Conservation (phyloP, 2,888 invertebrate species). For the Melangyna quadrimaculata region DNA sequence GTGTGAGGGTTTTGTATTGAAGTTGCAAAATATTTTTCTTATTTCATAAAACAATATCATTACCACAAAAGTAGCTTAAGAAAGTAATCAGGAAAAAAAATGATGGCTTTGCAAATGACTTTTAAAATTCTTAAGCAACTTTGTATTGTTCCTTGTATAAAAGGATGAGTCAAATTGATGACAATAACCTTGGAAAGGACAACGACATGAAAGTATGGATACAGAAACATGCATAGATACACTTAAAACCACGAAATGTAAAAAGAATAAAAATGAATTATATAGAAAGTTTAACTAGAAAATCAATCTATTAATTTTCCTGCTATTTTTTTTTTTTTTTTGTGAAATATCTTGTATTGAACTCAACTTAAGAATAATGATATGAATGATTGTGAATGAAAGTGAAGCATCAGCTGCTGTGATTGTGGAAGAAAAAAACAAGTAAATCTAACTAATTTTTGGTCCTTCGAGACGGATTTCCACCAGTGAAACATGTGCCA, state of each 20-base stretch:
- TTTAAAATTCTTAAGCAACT: slow-evolving; percentile 3
- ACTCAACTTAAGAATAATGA: too few species aligned
- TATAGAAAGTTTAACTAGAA: background rate
- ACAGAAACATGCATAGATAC: background rate
- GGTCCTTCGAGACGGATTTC: too few species aligned
- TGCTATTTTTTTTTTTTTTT: background rate
- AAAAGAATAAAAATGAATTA: background rate
- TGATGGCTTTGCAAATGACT: slow-evolving; percentile 6
- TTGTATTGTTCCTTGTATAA: background rate
- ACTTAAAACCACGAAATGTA: background rate
- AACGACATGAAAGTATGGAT: background rate
- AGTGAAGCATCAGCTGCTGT: too few species aligned
- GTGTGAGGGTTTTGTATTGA: background rate
- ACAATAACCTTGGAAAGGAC: background rate
- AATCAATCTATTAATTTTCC: background rate
- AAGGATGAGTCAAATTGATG: slow-evolving; percentile 3
- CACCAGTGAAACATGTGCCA: too few species aligned
- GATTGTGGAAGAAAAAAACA: too few species aligned
- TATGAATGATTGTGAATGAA: too few species aligned
- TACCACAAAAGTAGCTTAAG: background rate
- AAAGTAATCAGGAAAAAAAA: slow-evolving; percentile 4
- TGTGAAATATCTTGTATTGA: background rate
- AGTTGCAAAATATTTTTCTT: background rate
- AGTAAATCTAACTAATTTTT: too few species aligned
- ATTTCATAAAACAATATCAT: background rate